Percentiles rank a stretch among this genome's conserved stretches.
These are phyloP conservation scores for Epinephelus moara DNA, from an alignment of 2,113 vertebrate genomes.

Conservation along the genomic window DNA sequence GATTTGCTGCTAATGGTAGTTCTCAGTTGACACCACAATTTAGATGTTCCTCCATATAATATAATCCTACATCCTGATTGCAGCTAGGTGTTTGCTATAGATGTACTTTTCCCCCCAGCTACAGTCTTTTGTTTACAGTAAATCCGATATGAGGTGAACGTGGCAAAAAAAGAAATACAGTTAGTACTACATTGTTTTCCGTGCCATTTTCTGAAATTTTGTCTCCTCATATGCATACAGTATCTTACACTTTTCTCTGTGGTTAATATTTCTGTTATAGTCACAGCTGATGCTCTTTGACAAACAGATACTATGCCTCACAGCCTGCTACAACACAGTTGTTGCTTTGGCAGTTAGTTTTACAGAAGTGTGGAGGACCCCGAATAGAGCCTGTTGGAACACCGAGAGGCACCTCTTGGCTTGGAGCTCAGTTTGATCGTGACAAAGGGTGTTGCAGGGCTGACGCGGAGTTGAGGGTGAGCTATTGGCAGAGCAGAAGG, in stretches of 20 bases:
- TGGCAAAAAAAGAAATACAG: conserved; percentile 39
- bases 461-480: not conserved
- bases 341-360: conserved; percentile 77
- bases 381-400: conserved; percentile 24
- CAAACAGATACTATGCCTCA: conserved; percentile 17
- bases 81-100: not conserved
- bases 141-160: conserved; percentile 42
- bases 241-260: conserved; percentile 42
- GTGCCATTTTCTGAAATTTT: conserved; percentile 23
- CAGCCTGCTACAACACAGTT: conserved; percentile 15
- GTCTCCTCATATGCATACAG: conserved; percentile 47
- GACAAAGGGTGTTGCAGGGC: conserved; percentile 13
- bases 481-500: conserved; percentile 15
- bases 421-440: conserved; percentile 45
- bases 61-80: conserved; percentile 6
- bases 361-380: conserved; percentile 41
- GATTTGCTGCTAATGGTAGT: conserved; percentile 10
- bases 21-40: not conserved
- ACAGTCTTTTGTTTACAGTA: conserved; percentile 27
- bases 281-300: conserved; percentile 31
- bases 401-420: conserved; percentile 48
- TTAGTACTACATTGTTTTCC: conserved; percentile 30
- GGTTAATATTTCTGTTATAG: conserved; percentile 29
- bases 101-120: not conserved
- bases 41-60: not conserved